Base-by-base conservation (phyloP, 92 coral and sea anemone species). In the Muricea muricata region DNA sequence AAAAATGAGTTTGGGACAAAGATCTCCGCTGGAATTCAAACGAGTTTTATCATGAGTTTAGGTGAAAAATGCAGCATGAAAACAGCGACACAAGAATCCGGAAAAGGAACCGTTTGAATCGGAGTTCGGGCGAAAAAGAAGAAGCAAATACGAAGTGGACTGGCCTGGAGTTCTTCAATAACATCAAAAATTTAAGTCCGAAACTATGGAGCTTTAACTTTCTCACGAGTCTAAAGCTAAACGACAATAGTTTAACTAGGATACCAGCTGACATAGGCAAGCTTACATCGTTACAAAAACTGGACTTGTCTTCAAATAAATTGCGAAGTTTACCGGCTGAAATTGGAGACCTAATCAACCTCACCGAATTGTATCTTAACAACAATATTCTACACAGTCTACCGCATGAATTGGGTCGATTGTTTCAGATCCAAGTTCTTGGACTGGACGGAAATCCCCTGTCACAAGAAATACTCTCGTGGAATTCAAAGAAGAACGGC, bases 281-380 rank as follows among this genome's bases (percentile, higher is more conserved):
- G 82, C 96, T 97, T 66, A 86, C 94, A 47, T 87, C 92, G 52
- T 90, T 97, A 75, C 94, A 93, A 85, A 95, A 94, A 82, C 85
- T 97, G 61, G 99, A 97, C 91, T 88, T 97, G 35, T 97, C 99
- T 32, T 94, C 92, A 73, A 97, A 97, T 86, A 97, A 97, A 89
- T 90, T 97, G 65, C 94, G 99, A 90, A 93, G 97, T 88, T 93
- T 97, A 93, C 99, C 99, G 41, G 93, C 93, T 68, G 99, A 97
- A 94, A 95, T 97, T 48, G 99, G 99, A 87, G 99, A 97, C 92
- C 89, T 97, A 92, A 95, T 97, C 99, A 97, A 95, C 93, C 91
- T 97, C 86, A 97, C 96, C 88, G 99, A 97, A 92, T 93, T 97
- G 24, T 94, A 92, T 88, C 86, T 97, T 45, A 86, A 97, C 99